Evolutionary conservation across 2,797 vertebrate genomes (phyloP).

Genomic region (Xenops minutus): DNA sequence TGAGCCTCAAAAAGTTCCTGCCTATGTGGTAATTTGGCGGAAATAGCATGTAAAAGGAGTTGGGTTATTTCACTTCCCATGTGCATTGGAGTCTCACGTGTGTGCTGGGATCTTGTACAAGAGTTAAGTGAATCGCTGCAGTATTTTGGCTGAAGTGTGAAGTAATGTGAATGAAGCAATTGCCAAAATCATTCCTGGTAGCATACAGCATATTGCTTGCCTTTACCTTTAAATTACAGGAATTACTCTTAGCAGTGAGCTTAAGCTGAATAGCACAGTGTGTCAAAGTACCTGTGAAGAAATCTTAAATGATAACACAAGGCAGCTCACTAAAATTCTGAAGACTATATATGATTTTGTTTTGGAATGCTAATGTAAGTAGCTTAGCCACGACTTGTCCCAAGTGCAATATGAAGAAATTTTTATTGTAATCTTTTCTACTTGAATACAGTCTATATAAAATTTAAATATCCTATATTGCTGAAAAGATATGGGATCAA

Average conservation of each 20-base stretch:
- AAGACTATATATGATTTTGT: constrained; percentile 21
- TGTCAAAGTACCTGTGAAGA: neutral
- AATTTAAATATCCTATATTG: constrained; percentile 62
- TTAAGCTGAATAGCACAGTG: neutral
- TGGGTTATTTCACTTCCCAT: neutral
- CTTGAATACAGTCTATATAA: constrained; percentile 62
- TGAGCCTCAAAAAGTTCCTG: neutral
- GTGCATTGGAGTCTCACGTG: neutral
- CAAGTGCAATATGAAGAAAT: constrained; percentile 63
- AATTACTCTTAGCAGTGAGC: neutral
- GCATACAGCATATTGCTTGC: neutral
- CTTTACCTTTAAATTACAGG: neutral
- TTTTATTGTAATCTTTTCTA: constrained; percentile 67
- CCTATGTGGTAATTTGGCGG: neutral
- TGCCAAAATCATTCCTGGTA: neutral
- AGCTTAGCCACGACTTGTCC: constrained; percentile 55
- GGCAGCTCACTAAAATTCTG: neutral
- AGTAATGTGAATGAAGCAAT: constrained; percentile 51
- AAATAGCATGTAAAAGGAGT: neutral
- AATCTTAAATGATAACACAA: neutral
- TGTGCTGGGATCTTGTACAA: neutral
- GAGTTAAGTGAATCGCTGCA: neutral
- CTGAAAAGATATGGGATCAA: constrained; percentile 66
- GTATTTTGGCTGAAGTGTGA: constrained; percentile 18
- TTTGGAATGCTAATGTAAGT: constrained; percentile 40